Percentiles rank a stretch among this genome's conserved stretches.
Conservation (phyloP, 2,888 invertebrate genomes). For the Cosmia trapezina region DNA sequence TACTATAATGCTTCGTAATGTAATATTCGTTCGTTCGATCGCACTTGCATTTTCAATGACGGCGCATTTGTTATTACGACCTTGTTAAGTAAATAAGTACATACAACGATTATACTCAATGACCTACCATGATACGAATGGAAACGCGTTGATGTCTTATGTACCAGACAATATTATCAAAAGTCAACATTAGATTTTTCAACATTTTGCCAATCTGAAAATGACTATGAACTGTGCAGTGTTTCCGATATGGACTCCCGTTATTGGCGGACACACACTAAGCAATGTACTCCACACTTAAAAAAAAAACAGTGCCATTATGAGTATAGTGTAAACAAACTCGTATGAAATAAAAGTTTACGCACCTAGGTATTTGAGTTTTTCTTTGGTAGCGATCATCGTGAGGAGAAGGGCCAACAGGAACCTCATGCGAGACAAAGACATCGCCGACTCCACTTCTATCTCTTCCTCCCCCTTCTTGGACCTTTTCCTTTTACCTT, state of each 20-base stretch:
- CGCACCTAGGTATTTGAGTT: slow-evolving; percentile 94
- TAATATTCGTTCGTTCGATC: slow-evolving; percentile 61
- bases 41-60: slow-evolving; percentile 79
- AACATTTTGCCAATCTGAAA: slow-evolving; percentile 56
- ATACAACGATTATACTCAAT: slow-evolving; percentile 72
- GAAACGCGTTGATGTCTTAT: slow-evolving; percentile 85
- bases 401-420: slow-evolving; percentile 95
- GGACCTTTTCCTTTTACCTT: slow-evolving; percentile 35
- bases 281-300: slow-evolving; percentile 84
- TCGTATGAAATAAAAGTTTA: slow-evolving; percentile 80
- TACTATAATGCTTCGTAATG: slow-evolving; percentile 68
- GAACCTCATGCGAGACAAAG: slow-evolving; percentile 94
- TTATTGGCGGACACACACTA: slow-evolving; percentile 87
- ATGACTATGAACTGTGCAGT: slow-evolving; percentile 71
- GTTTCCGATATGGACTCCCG: slow-evolving; percentile 73
- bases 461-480: slow-evolving; percentile 44
- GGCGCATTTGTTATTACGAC: slow-evolving; percentile 79
- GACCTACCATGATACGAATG: slow-evolving; percentile 73
- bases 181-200: slow-evolving; percentile 48
- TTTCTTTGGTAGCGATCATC: slow-evolving; percentile 95
- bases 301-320: slow-evolving; percentile 80
- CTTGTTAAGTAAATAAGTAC: slow-evolving; percentile 63
- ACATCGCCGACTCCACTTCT: slow-evolving; percentile 90
- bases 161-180: slow-evolving; percentile 68
- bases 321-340: slow-evolving; percentile 75